These are phyloP conservation scores for Eledona agricola DNA, from an alignment of 2,888 invertebrate genomes.

Conservation along the genomic window DNA sequence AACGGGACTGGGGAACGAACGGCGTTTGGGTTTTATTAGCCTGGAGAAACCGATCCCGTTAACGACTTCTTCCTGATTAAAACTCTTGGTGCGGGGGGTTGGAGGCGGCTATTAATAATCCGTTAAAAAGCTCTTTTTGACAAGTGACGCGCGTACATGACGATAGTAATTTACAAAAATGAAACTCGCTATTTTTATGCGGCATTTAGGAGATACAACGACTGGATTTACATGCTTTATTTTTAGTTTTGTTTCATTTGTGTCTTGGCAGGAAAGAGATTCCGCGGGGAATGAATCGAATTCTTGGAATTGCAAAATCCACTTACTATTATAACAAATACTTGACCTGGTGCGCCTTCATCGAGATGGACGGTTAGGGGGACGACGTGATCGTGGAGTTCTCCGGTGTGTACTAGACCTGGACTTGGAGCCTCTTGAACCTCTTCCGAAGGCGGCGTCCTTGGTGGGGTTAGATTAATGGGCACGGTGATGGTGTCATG, in stretches of 20 bases:
- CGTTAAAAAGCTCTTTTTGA: slow-evolving; percentile 4
- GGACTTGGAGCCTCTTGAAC: not conserved
- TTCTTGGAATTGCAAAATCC: slow-evolving; percentile 47
- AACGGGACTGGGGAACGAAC: no score
- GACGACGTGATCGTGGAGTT: slow-evolving; percentile 36
- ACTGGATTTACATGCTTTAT: slow-evolving; percentile 27
- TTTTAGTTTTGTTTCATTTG: slow-evolving; percentile 29
- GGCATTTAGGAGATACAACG: slow-evolving; percentile 11
- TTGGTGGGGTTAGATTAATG: slow-evolving; percentile 11
- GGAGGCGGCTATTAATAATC: slow-evolving; percentile 21
- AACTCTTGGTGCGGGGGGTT: slow-evolving; percentile 17
- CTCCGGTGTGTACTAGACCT: slow-evolving; percentile 35
- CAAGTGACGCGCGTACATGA: slow-evolving; percentile 24
- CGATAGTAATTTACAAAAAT: slow-evolving; percentile 20
- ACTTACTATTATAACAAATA: slow-evolving; percentile 64
- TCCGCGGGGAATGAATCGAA: slow-evolving; percentile 10
- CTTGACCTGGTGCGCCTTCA: slow-evolving; percentile 60
- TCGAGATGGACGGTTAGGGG: slow-evolving; percentile 49
- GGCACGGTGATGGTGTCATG: slow-evolving; percentile 60
- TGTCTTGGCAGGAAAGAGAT: slow-evolving; percentile 20
- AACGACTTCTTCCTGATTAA: slow-evolving; percentile 18
- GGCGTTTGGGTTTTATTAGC: not conserved
- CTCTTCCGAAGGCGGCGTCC: slow-evolving; percentile 7
- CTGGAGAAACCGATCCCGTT: slow-evolving; percentile 1
- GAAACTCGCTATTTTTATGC: slow-evolving; percentile 21